Base-by-base conservation (phyloP, 1,140 invertebrate genomes). In the Kradibia gibbosae region DNA sequence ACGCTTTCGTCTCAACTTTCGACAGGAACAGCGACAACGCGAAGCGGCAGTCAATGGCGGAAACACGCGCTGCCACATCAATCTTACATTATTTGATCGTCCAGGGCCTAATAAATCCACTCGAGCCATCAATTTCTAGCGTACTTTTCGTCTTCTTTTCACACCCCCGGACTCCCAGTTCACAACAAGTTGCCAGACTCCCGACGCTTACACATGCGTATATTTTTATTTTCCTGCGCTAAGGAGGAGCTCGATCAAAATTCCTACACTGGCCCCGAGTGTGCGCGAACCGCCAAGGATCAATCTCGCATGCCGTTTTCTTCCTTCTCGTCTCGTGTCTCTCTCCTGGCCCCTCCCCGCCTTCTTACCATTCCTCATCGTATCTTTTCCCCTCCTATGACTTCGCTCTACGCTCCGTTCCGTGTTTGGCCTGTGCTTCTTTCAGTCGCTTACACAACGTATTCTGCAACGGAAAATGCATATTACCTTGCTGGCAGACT, bases 241-340 rank as follows among this genome's bases (percentile, higher is more conserved):
- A 67, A 36, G 20, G 36, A 67, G 62, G 34, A 67, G 62, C 36
- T 39, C 22, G 34, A 11, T 62, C 34, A 67, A 67, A 67, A 67
- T 67, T n/a, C n/a, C 34, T 67, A 22, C 36, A 67, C 17, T n/a
- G 4, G 25, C 39, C 25, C 70, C 25, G 72, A 55, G 72, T 17
- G 39, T 36, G 72, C 72, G 72, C 72, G n/a, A 53, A 36, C 5
- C n/a, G n/a, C n/a, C 50, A 31, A 39, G 62, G 22, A 67, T 67
- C 62, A 39, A 67, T 39, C 34, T n/a, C 62, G 5, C 17, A 39
- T 36, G 62, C 0, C 31, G 34, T 62, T 60, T 39, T 50, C n/a
- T 50, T 50, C 42, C 10, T 50, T 67, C n/a, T 65, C 42, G 50
- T 39, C 67, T 25, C 25, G 39, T 34, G 36, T 34, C 13, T 28